Conservation (phyloP, 35 echinoderm and acorn worm genomes). For the Apostichopus parvimensis region DNA sequence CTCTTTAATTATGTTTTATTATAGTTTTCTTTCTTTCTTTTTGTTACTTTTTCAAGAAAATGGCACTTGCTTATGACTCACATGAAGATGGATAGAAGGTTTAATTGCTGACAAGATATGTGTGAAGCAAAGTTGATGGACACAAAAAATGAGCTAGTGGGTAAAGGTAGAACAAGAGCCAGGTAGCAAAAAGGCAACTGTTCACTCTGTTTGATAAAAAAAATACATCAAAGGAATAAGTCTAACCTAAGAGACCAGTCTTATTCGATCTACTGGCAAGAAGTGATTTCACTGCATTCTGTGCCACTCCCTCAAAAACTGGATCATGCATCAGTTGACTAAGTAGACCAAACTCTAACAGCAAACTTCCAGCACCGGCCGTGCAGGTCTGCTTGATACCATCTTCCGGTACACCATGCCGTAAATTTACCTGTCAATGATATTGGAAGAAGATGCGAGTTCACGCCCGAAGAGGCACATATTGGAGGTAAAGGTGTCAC, state of each 20-base stretch:
- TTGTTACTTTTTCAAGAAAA: too few species aligned
- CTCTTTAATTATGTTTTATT: too few species aligned
- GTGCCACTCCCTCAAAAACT: constrained; percentile 78
- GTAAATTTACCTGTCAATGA: constrained; percentile 72
- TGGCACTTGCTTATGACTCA: too few species aligned
- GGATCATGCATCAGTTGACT: constrained; percentile 83
- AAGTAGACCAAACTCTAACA: constrained; percentile 89
- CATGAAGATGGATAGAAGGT: too few species aligned
- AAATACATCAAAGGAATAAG: background rate
- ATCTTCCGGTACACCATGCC: constrained; percentile 69
- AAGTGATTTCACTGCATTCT: constrained; percentile 66
- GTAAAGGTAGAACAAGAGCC: too few species aligned
- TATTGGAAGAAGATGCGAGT: background rate
- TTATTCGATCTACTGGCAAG: constrained; percentile 67
- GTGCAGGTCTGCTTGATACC: constrained; percentile 87
- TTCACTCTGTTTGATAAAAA: background rate
- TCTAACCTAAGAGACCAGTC: constrained; percentile 84
- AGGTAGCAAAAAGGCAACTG: too few species aligned
- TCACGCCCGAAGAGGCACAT: too few species aligned
- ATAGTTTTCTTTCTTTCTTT: too few species aligned
- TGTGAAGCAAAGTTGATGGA: too few species aligned
- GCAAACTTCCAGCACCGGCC: constrained; percentile 84
- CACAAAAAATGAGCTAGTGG: too few species aligned
- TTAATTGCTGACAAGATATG: too few species aligned
- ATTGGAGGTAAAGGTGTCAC: too few species aligned